Conservation (phyloP, 2,888 invertebrate genomes). For the Drosophila falleni region DNA sequence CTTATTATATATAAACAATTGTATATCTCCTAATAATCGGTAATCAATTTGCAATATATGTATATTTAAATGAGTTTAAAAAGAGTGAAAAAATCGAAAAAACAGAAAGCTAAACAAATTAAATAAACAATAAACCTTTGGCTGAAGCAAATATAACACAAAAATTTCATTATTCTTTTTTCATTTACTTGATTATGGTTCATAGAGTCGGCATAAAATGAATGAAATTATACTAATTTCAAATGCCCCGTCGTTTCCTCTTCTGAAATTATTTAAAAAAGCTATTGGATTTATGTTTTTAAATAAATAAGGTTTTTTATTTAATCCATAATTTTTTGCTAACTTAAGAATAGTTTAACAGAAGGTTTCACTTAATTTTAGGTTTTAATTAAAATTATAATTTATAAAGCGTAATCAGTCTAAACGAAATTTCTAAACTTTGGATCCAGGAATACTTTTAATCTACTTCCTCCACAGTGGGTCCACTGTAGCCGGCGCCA, state of each 20-base stretch:
- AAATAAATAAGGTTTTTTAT: slow-evolving; percentile 21
- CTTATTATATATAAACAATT: slow-evolving; percentile 36
- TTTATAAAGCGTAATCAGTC: slow-evolving; percentile 12
- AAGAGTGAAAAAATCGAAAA: slow-evolving; percentile 35
- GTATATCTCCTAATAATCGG: slow-evolving; percentile 62
- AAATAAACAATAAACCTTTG: slow-evolving; percentile 24
- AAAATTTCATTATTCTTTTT: no score
- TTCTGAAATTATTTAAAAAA: neutral
- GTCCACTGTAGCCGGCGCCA: slow-evolving; percentile 38
- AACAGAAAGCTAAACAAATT: slow-evolving; percentile 2
- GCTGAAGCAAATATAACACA: slow-evolving; percentile 24
- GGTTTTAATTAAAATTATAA: neutral
- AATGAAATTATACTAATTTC: no score
- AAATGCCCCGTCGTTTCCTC: no score
- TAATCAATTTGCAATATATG: slow-evolving; percentile 71
- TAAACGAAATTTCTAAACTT: neutral
- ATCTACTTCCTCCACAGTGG: slow-evolving; percentile 70
- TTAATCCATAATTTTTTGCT: slow-evolving; percentile 36
- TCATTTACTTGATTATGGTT: no score
- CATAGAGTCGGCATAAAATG: no score
- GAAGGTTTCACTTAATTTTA: neutral
- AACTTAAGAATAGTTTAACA: slow-evolving; percentile 39
- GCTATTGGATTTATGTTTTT: slow-evolving; percentile 27
- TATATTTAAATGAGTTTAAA: slow-evolving; percentile 60
- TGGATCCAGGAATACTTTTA: slow-evolving; percentile 19